Percentiles rank a stretch among this genome's conserved stretches.
These are phyloP conservation scores for Danio tinwini DNA, from an alignment of 2,797 vertebrate genomes.

Conservation along the genomic window DNA sequence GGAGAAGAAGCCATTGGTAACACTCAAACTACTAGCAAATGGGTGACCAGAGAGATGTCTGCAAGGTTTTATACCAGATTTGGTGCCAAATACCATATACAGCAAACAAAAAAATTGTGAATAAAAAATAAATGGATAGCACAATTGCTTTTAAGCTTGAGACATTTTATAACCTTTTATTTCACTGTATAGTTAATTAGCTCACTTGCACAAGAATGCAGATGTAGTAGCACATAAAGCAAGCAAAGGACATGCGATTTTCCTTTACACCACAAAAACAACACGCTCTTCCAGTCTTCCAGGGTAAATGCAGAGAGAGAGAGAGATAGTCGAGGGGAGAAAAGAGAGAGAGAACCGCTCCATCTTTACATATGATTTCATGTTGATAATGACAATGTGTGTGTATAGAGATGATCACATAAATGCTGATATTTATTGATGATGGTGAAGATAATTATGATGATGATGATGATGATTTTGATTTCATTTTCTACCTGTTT, in stretches of 20 bases:
- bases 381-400: constrained; percentile 59
- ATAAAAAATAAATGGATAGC: constrained; percentile 22
- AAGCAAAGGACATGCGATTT: constrained; percentile 14
- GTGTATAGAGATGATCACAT: constrained; percentile 58
- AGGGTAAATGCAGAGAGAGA: constrained; percentile 61
- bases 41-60: background rate
- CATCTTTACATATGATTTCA: constrained; percentile 70
- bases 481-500: constrained; percentile 55
- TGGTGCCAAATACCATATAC: constrained; percentile 36
- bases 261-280: constrained; percentile 24
- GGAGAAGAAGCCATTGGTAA: constrained; percentile 40
- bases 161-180: constrained; percentile 10
- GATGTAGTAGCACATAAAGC: constrained; percentile 26
- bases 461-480: constrained; percentile 50
- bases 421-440: constrained; percentile 47
- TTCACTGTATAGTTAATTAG: constrained; percentile 24
- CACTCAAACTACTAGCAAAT: background rate
- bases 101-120: background rate
- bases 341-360: constrained; percentile 74
- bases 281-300: constrained; percentile 72
- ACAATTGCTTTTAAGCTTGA: constrained; percentile 47
- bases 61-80: constrained; percentile 22
- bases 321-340: constrained; percentile 67
- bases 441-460: constrained; percentile 34
- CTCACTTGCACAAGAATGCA: constrained; percentile 40